Percentiles rank a stretch among this genome's conserved stretches.
Evolutionary conservation across 2,113 vertebrate genomes (phyloP).

Genomic region (Pipra filicauda): DNA sequence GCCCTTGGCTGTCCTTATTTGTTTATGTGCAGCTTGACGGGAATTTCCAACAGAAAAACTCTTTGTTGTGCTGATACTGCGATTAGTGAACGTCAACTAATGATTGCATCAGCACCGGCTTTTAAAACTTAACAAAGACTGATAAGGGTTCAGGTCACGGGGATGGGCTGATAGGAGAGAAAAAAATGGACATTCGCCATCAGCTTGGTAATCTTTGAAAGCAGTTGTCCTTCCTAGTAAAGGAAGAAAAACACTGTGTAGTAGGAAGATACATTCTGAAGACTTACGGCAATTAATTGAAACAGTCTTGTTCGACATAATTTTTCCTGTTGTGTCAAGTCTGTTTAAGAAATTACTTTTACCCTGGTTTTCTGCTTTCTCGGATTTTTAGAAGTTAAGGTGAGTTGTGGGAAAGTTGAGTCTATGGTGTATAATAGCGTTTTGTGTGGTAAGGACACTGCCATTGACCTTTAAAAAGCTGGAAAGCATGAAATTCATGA

Average conservation of each 20-base stretch:
- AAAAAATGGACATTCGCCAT: not conserved
- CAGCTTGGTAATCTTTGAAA: not conserved
- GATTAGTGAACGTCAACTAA: not conserved
- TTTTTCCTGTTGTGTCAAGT: not conserved
- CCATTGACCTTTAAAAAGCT: not conserved
- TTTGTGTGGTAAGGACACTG: not conserved
- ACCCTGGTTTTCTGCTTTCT: not conserved
- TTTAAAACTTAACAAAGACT: not conserved
- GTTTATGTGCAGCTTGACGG: not conserved
- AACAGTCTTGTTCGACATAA: not conserved
- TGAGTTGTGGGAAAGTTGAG: not conserved
- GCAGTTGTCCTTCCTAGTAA: not conserved
- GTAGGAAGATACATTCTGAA: not conserved
- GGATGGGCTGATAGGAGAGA: not conserved
- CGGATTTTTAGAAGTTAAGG: not conserved
- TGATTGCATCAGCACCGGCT: not conserved
- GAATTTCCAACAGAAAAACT: not conserved
- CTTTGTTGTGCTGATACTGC: not conserved
- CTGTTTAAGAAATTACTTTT: not conserved
- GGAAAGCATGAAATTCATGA: not conserved
- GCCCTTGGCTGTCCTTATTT: not conserved
- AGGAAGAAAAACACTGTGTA: not conserved
- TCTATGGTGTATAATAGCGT: not conserved
- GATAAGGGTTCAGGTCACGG: not conserved
- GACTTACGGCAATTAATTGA: not conserved